A percentile compares a stretch with the other conserved stretches of the same genome.
These are phyloP conservation scores for Drosophila kanekoi DNA, from an alignment of 2,888 invertebrate species.

Conservation along the genomic window DNA sequence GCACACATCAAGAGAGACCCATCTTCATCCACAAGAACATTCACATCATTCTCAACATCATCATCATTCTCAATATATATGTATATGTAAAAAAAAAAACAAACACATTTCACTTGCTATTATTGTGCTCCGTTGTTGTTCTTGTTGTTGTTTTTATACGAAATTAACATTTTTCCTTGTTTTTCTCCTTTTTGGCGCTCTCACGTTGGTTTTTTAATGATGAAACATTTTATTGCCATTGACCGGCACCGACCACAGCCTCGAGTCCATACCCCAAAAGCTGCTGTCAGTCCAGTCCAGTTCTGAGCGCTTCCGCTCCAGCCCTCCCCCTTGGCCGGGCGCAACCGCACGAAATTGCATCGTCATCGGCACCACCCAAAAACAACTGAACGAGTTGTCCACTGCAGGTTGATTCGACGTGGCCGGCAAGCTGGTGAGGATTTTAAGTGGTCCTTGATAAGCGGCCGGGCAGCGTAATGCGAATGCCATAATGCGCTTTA, in stretches of 20 bases:
- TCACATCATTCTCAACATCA: conserved; percentile 10
- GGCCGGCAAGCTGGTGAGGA: conserved; percentile 46
- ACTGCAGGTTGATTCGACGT: conserved; percentile 2
- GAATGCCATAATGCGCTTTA: conserved; percentile 72
- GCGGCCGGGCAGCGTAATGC: conserved; percentile 56
- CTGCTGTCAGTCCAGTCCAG: conserved; percentile 39
- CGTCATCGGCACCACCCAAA: conserved; percentile 50
- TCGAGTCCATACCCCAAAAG: conserved; percentile 20
- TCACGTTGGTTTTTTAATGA: conserved; percentile 46
- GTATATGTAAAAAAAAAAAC: neutral
- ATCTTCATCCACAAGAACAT: conserved; percentile 2
- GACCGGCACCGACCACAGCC: conserved; percentile 26
- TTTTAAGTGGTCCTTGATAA: conserved; percentile 77
- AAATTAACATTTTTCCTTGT: conserved; percentile 43
- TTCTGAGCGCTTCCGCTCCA: conserved; percentile 23
- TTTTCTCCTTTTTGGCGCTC: conserved; percentile 13
- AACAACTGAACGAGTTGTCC: conserved; percentile 23
- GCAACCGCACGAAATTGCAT: conserved; percentile 32
- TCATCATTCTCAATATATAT: conserved; percentile 56
- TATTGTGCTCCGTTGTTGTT: conserved; percentile 31
- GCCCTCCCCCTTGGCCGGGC: conserved; percentile 3
- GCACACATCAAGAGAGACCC: neutral
- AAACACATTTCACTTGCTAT: conserved; percentile 62
- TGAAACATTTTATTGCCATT: conserved; percentile 60
- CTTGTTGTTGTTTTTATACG: conserved; percentile 42